Evolutionary conservation across 2,113 vertebrate species (phyloP).

Genomic region (Circaetus gallicus): DNA sequence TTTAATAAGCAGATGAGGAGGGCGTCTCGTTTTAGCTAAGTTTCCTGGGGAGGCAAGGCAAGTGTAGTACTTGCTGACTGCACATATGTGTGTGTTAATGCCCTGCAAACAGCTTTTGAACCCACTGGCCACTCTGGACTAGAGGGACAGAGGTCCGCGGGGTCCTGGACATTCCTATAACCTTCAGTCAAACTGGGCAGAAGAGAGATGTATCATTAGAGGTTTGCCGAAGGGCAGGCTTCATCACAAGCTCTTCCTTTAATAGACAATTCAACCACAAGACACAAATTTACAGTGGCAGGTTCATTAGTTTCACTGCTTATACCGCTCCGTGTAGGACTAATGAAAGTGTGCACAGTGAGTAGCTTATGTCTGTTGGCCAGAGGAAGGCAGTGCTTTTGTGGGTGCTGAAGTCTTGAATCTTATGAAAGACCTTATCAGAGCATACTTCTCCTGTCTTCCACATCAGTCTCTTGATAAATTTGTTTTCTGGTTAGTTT

Average conservation of each 20-base stretch:
- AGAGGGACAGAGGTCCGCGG: not conserved
- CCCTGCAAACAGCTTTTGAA: not conserved
- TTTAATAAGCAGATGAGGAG: not conserved
- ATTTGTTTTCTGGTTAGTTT: not conserved
- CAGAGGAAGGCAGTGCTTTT: not conserved
- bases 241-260: not conserved
- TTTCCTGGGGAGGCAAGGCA: not conserved
- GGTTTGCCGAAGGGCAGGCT: not conserved
- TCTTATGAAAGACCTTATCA: not conserved
- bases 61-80: not conserved
- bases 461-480: not conserved
- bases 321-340: not conserved
- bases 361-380: not conserved
- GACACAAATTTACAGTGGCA: not conserved
- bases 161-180: not conserved
- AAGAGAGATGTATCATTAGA: not conserved
- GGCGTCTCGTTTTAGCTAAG: not conserved
- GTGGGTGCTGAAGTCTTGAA: not conserved
- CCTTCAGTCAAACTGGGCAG: not conserved
- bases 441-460: not conserved
- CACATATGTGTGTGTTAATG: not conserved
- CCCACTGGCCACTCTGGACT: not conserved
- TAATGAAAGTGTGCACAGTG: fast-evolving
- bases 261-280: not conserved
- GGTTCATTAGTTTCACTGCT: not conserved